Evolutionary conservation across 2,797 vertebrate genomes (phyloP).

Genomic region (Ctenopoma multispine): DNA sequence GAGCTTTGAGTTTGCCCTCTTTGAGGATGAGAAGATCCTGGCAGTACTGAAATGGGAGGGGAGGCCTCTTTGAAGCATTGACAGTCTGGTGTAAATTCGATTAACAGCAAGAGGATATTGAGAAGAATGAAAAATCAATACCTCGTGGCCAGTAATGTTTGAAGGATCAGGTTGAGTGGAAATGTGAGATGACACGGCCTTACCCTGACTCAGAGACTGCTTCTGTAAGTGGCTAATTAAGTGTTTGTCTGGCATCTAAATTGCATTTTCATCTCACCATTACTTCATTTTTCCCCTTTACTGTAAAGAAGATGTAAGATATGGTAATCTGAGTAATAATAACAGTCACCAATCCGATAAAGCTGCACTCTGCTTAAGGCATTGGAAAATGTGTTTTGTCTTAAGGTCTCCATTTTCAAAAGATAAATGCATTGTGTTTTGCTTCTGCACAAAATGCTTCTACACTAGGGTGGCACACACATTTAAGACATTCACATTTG

Average conservation of each 20-base stretch:
- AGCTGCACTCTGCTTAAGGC: constrained; percentile 47
- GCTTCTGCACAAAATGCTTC: constrained; percentile 22
- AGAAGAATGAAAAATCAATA: constrained; percentile 82
- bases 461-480: constrained; percentile 1
- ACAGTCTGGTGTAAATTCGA: constrained; percentile 78
- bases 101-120: constrained; percentile 79
- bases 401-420: constrained; percentile 55
- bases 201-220: constrained; percentile 50
- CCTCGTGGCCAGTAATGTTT: constrained; percentile 84
- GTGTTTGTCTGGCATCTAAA: constrained; percentile 76
- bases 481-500: constrained; percentile 18
- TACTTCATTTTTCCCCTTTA: constrained; percentile 60
- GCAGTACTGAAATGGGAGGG: constrained; percentile 50
- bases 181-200: constrained; percentile 78
- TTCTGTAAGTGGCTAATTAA: constrained; percentile 79
- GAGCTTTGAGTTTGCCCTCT: constrained; percentile 41
- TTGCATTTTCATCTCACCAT: constrained; percentile 77
- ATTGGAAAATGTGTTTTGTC: constrained; percentile 46
- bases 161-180: constrained; percentile 83
- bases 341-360: constrained; percentile 54
- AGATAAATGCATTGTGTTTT: constrained; percentile 44
- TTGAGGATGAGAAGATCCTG: constrained; percentile 45
- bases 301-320: constrained; percentile 52
- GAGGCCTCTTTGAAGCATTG: constrained; percentile 69
- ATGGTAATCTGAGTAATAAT: constrained; percentile 65